A percentile compares a stretch with the other conserved stretches of the same genome.
phyloP scores from a whole-genome alignment of 2,113 vertebrate genomes.

The Nothocercus julius region DNA sequence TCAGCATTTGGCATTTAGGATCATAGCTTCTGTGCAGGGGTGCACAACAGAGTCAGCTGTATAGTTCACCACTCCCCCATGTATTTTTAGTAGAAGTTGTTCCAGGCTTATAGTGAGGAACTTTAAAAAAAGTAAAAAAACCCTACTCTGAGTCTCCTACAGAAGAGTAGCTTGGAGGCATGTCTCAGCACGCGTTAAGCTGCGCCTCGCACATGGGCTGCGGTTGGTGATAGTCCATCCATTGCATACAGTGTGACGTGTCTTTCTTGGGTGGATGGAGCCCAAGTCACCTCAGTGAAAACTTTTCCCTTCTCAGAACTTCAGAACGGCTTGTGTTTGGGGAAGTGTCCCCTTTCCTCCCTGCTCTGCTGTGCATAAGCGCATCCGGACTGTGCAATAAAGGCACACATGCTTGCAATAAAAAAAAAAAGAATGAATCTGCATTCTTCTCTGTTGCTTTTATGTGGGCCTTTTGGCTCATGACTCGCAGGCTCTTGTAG shows the following conservation, averaged over 20 bases:
- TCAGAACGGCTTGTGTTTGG: not conserved
- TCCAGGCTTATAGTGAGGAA: not conserved
- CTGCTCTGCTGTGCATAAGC: not conserved
- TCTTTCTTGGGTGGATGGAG: not conserved
- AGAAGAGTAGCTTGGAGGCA: not conserved
- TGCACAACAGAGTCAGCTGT: not conserved
- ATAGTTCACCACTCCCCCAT: not conserved
- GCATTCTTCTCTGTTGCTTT: conserved; percentile 59
- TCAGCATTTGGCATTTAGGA: fast-evolving
- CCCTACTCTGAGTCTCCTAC: not conserved
- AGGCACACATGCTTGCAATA: conserved; percentile 43
- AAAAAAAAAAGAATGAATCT: conserved; percentile 56
- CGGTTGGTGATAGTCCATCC: not conserved
- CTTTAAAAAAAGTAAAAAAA: not conserved
- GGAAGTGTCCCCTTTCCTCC: not conserved
- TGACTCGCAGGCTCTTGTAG: conserved; percentile 23
- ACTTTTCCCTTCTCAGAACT: not conserved
- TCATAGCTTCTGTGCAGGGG: not conserved
- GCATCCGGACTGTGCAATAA: not conserved
- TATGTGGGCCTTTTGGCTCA: conserved; percentile 55
- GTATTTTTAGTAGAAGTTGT: not conserved
- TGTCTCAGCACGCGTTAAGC: fast-evolving
- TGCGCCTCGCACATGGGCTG: not conserved
- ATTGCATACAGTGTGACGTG: not conserved
- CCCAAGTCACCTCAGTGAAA: not conserved